These are phyloP conservation scores for Acromyrmex echinatior DNA, from an alignment of 1,140 invertebrate species.

Conservation along the genomic window DNA sequence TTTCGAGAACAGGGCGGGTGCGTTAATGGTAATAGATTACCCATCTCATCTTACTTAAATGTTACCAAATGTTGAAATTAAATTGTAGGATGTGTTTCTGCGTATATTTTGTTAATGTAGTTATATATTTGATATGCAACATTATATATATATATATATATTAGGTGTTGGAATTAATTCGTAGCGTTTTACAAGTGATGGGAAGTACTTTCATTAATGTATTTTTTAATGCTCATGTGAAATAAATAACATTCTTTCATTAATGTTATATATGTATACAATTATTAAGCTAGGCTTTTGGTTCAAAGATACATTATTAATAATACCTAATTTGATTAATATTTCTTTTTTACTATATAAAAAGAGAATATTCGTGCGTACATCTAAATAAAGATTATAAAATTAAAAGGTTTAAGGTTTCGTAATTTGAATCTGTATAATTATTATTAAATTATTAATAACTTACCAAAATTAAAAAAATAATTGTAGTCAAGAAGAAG, in stretches of 20 bases:
- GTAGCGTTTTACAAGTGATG: too few relatives aligned
- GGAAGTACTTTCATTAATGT: too few relatives aligned
- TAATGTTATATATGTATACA: too few relatives aligned
- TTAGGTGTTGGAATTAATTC: too few relatives aligned
- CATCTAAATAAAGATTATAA: background rate
- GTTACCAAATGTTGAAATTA: background rate
- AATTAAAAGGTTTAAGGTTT: background rate
- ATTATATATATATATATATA: background rate
- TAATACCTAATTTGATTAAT: background rate
- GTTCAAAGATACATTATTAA: background rate
- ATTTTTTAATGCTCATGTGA: too few relatives aligned
- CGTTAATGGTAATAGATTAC: conserved; percentile 52
- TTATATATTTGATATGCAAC: background rate
- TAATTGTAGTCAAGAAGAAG: background rate
- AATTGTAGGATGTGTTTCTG: background rate
- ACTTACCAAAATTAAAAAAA: background rate
- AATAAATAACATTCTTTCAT: too few relatives aligned
- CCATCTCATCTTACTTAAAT: conserved; percentile 35
- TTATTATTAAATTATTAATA: background rate
- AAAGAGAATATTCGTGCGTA: background rate
- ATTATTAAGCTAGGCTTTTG: background rate
- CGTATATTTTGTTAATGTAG: background rate
- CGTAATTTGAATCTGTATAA: too few relatives aligned
- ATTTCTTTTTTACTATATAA: background rate
- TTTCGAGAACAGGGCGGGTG: conserved; percentile 41